These are phyloP conservation scores for Heliconius congener DNA, from an alignment of 1,140 invertebrate species.

Conservation along the genomic window DNA sequence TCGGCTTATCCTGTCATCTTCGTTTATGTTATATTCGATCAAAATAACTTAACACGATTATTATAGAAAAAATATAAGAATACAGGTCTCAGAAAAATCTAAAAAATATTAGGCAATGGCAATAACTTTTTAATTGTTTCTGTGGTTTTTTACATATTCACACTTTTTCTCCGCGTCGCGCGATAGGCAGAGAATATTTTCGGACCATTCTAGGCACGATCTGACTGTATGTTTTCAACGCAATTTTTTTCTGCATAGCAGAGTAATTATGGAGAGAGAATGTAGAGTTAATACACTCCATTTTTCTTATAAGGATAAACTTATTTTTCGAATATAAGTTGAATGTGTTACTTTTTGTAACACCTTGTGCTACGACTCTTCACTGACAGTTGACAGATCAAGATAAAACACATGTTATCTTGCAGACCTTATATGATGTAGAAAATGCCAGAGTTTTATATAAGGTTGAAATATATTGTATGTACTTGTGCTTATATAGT, in stretches of 20 bases:
- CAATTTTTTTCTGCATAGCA: no score
- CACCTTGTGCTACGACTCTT: background rate
- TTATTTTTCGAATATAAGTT: no score
- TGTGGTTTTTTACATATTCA: no score
- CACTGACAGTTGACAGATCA: background rate
- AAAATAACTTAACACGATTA: background rate
- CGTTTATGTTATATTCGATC: constrained; percentile 17
- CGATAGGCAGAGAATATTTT: no score
- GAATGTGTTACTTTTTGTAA: background rate
- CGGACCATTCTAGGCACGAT: no score
- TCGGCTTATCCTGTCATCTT: constrained; percentile 31
- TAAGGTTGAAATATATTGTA: background rate
- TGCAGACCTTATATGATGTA: background rate
- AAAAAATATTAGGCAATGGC: background rate
- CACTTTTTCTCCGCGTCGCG: no score
- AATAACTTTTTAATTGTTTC: no score
- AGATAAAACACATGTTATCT: background rate
- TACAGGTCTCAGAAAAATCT: background rate
- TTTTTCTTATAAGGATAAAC: no score
- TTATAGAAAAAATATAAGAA: background rate
- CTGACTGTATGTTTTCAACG: no score
- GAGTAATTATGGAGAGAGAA: no score
- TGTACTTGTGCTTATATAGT: background rate
- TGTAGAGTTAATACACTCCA: no score
- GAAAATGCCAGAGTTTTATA: background rate